phyloP scores from a whole-genome alignment of 2,888 invertebrate genomes.

The Drosophila sordidapex region DNA sequence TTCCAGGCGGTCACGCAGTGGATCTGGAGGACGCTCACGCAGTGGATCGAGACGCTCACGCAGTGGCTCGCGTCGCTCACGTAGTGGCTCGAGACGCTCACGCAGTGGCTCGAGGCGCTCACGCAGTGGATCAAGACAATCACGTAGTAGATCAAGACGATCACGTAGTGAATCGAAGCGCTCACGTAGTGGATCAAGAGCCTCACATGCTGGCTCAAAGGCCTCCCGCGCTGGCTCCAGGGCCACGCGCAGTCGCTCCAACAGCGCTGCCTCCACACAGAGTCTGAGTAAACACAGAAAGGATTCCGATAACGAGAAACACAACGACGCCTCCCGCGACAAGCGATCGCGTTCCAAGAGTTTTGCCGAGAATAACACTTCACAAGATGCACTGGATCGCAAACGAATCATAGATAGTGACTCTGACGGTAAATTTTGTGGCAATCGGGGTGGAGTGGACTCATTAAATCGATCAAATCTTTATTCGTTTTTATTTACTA shows the following conservation, averaged over 20 bases:
- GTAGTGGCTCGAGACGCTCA: constrained; percentile 35
- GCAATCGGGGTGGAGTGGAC: not conserved
- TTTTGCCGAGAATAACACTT: constrained; percentile 46
- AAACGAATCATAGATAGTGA: constrained; percentile 86
- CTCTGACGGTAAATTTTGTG: constrained; percentile 86
- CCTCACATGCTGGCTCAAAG: constrained; percentile 47
- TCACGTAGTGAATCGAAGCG: constrained; percentile 73
- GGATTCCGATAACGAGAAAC: constrained; percentile 7
- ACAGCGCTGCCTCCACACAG: constrained; percentile 40
- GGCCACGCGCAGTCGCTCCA: constrained; percentile 52
- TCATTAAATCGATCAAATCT: not conserved
- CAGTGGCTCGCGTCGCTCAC: constrained; percentile 48
- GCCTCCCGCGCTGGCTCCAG: constrained; percentile 62
- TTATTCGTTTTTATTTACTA: not conserved
- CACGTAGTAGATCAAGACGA: constrained; percentile 64
- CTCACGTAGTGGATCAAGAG: constrained; percentile 43
- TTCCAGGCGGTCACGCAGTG: constrained; percentile 59
- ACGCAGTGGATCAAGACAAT: constrained; percentile 45
- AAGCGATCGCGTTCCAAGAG: constrained; percentile 54
- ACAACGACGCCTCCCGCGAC: constrained; percentile 8
- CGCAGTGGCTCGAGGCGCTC: constrained; percentile 47
- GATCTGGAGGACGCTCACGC: constrained; percentile 51
- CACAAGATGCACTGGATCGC: constrained; percentile 42
- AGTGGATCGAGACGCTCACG: constrained; percentile 72
- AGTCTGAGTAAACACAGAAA: constrained; percentile 38